Percentiles rank a stretch among this genome's conserved stretches.
phyloP scores from a whole-genome alignment of 2,113 vertebrate genomes.

The Hipposideros armiger region DNA sequence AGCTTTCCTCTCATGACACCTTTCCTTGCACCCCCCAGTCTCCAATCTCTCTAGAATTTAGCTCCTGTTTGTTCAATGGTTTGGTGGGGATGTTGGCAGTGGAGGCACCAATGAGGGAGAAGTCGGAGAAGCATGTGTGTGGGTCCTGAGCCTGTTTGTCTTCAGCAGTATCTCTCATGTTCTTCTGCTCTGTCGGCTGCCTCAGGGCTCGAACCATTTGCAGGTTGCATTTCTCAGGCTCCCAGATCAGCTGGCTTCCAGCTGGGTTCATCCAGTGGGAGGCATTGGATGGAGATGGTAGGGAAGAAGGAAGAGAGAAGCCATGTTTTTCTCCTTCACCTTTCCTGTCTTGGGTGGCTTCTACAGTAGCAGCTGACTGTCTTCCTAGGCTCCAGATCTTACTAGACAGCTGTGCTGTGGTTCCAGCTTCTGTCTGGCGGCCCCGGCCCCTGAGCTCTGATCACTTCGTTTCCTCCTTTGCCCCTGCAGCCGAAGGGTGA shows the following conservation, averaged over 20 bases:
- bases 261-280: not conserved
- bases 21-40: not conserved
- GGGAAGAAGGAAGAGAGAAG: not conserved
- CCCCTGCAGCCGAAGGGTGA: not conserved
- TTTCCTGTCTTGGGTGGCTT: not conserved
- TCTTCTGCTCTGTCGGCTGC: not conserved
- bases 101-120: not conserved
- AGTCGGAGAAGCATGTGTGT: accelerated
- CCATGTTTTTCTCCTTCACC: constrained; percentile 30
- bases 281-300: not conserved
- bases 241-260: not conserved
- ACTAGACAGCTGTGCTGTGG: constrained; percentile 31
- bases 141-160: not conserved
- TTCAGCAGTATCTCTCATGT: not conserved
- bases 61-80: not conserved
- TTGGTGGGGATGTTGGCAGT: not conserved
- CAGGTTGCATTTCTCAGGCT: constrained; percentile 31
- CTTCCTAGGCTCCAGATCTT: not conserved
- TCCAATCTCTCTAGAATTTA: not conserved
- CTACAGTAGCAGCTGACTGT: not conserved
- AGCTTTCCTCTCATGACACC: not conserved
- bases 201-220: constrained; percentile 49
- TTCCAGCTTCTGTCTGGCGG: not conserved
- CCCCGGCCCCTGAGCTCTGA: not conserved
- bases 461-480: not conserved